Evolutionary conservation across 2,888 invertebrate genomes (phyloP), one percentile per base, ranked within the genome.

Genomic region (Xestia xanthographa): DNA sequence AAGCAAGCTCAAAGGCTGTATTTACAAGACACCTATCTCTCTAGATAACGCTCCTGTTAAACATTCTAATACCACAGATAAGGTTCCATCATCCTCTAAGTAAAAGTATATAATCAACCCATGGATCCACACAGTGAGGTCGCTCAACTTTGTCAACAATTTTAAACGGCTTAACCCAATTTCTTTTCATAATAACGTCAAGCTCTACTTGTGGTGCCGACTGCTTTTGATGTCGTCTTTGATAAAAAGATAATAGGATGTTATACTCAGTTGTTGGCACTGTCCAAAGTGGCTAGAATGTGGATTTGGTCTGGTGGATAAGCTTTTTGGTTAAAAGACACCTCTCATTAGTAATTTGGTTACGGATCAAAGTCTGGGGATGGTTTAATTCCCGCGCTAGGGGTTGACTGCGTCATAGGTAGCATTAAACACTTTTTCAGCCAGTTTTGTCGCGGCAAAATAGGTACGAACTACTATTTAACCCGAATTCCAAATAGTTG

Each of bases 181-280:
- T 96, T 95, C 94, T 93, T 92, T 93, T 92, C 89, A 92, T 95
- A 94, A 95, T 95, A 91, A 91, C 95, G 93, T 94, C 90, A 93
- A 93, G 95, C 85, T 94, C 96, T 95, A 95, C 87, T 95, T 95
- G 86, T 81, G 79, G 56, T 68, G 74, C 70, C 78, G 83, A 82
- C 88, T 85, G 82, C 83, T 82, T 85, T 85, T 90, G 92, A 93
- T 94, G 93, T 93, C 92, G 91, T 89, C 87, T 91, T 82, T 88
- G 93, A 94, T 94, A 92, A 92, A 90, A 88, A 87, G 77, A 85
- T 86, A 86, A 89, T 89, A 85, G 75, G 76, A 83, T 82, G 72
- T 60, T 71, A 48, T 68, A 70, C 60, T 62, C 43, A 12, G 45
- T 73, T 69, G 29, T 53, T 86, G 45, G 45, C 62, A 66, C 48